Evolutionary conservation across 2,113 vertebrate genomes (phyloP).

Genomic region (human (Homo sapiens)): DNA sequence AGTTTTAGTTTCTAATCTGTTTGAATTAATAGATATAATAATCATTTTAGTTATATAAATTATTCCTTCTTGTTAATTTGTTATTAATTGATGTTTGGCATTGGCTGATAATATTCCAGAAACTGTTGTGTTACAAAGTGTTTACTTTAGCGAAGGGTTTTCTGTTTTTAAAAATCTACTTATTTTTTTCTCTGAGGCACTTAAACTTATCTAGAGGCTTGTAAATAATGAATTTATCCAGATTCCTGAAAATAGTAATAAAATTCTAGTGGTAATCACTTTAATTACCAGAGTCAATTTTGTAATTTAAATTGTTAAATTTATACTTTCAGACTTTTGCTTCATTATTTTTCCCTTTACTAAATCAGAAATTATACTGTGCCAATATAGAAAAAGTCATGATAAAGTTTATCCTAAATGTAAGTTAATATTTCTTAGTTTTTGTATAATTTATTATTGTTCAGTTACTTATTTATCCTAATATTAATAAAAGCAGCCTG

Average conservation of each 20-base stretch:
- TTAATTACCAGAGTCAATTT: neutral
- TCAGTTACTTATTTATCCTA: constrained; percentile 13
- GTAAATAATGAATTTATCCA: constrained; percentile 29
- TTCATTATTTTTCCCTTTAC: neutral
- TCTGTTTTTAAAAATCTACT: neutral
- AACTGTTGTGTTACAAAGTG: neutral
- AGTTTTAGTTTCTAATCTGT: constrained; percentile 30
- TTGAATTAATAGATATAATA: neutral
- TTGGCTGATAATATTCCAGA: neutral
- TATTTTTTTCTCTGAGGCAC: neutral
- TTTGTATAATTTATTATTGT: constrained; percentile 33
- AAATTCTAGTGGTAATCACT: neutral
- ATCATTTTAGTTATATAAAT: neutral
- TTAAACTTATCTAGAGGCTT: constrained; percentile 11
- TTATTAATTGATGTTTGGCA: neutral
- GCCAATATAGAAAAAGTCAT: neutral
- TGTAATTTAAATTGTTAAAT: constrained; percentile 26
- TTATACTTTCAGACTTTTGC: neutral
- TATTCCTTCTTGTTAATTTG: constrained; percentile 33
- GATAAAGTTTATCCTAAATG: neutral
- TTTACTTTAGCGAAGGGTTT: neutral
- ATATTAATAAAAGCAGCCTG: neutral
- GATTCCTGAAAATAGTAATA: constrained; percentile 27
- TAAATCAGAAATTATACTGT: neutral
- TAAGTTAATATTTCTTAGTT: neutral